These are phyloP conservation scores for Dipodomys spectabilis DNA, from an alignment of 2,113 vertebrate species.

Conservation along the genomic window DNA sequence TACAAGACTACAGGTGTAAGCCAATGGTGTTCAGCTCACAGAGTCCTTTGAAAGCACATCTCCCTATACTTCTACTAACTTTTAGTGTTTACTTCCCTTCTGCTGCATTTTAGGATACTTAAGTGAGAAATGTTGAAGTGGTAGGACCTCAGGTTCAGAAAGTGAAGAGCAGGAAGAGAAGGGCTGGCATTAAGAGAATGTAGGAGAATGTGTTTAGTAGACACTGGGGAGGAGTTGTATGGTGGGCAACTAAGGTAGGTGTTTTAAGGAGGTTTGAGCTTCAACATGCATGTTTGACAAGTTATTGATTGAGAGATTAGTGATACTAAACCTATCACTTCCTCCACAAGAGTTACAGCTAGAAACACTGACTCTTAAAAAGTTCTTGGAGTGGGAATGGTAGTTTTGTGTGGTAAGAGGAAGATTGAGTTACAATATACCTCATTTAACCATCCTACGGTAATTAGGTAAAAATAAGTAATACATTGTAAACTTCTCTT, in stretches of 20 bases:
- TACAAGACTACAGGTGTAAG: background rate
- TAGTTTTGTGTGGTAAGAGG: background rate
- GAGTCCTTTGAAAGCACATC: background rate
- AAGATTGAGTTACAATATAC: background rate
- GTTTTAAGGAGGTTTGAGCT: background rate
- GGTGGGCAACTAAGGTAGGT: background rate
- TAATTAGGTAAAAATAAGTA: background rate
- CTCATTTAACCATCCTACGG: background rate
- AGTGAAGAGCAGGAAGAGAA: background rate
- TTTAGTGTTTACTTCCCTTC: background rate
- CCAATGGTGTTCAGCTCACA: background rate
- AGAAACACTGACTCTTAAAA: background rate
- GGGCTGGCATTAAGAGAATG: background rate
- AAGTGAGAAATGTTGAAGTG: background rate
- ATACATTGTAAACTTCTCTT: background rate
- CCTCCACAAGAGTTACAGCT: background rate
- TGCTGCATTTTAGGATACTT: background rate
- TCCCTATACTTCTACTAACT: background rate
- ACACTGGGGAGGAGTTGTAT: background rate
- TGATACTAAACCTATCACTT: background rate
- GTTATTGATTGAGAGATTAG: background rate
- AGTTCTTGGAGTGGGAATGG: background rate
- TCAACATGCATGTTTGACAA: background rate
- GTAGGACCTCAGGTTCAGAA: background rate
- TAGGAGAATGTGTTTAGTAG: fast-evolving